Evolutionary conservation across 2,113 vertebrate genomes (phyloP).

Genomic region (Leptodactylus fuscus): DNA sequence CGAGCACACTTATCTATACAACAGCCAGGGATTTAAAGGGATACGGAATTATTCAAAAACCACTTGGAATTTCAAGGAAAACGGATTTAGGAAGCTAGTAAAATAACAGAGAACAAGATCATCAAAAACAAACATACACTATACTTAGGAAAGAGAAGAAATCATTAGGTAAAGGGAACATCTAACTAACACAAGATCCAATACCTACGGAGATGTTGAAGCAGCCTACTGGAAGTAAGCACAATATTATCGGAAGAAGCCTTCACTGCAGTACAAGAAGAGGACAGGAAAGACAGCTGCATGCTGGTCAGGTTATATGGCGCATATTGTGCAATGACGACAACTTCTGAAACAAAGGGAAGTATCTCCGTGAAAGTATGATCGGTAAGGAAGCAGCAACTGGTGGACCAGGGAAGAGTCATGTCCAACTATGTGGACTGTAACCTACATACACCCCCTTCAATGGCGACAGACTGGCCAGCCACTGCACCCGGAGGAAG

Average conservation of each 20-base stretch:
- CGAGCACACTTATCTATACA: background rate
- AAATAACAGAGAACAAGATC: constrained; percentile 11
- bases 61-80: background rate
- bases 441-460: constrained; percentile 96
- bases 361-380: constrained; percentile 70
- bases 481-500: constrained; percentile 93
- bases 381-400: constrained; percentile 64
- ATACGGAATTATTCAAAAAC: constrained; percentile 26
- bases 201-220: constrained; percentile 21
- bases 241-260: constrained; percentile 26
- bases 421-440: constrained; percentile 79
- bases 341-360: constrained; percentile 68
- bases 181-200: constrained; percentile 9
- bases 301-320: constrained; percentile 66
- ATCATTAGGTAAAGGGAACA: background rate
- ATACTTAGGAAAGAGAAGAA: constrained; percentile 13
- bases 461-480: constrained; percentile 97
- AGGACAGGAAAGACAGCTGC: constrained; percentile 60
- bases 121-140: constrained; percentile 43
- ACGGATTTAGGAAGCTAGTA: constrained; percentile 1
- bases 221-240: constrained; percentile 35
- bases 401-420: constrained; percentile 62
- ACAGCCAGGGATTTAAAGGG: background rate
- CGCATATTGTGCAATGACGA: constrained; percentile 64
- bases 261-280: constrained; percentile 41